Evolutionary conservation across 2,888 invertebrate species (phyloP), one percentile per base, ranked within the genome.

Genomic region (Clanis bilineata): DNA sequence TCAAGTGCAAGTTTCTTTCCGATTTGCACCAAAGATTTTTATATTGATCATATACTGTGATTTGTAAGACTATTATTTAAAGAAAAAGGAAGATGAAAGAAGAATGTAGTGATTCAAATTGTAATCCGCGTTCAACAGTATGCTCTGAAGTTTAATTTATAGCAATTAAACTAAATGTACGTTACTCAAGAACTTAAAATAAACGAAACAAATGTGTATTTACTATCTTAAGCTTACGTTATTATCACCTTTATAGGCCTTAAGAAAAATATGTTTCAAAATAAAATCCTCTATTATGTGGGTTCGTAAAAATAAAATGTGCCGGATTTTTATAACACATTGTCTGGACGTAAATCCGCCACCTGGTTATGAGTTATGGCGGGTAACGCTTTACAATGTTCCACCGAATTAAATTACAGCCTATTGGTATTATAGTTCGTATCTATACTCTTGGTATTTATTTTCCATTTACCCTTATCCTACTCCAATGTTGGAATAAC

Each of bases 281-380:
- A 76, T 77, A 74, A 76, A 75, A 74, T 63, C 70, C 65, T 60
- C 64, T 71, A 67, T 71, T 70, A 74, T 70, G 67, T 64, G 71
- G 72, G 74, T 68, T 67, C 74, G 74, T 78, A 79, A 80, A 57
- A 77, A 74, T 75, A 74, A 76, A 82, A 80, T 76, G 72, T 65
- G 62, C 32, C 67, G 76, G 79, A 80, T 80, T 84, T 84, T 83
- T 82, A 84, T 77, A 80, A 82, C 82, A 77, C 80, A 84, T 83
- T 82, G 82, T 80, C 73, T 66, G 77, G 76, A 71, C 74, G 73
- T 83, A 82, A 81, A 82, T 70, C 80, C 64, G 60, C 70, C 80
- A 82, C 82, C 82, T 82, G 84, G 81, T 75, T 79, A 76, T 79
- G 80, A 81, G 75, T 79, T 77, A 82, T 72, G 77, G 69, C 64